These are phyloP conservation scores for Potorous gilbertii DNA, from an alignment of 2,797 vertebrate species.

Conservation along the genomic window DNA sequence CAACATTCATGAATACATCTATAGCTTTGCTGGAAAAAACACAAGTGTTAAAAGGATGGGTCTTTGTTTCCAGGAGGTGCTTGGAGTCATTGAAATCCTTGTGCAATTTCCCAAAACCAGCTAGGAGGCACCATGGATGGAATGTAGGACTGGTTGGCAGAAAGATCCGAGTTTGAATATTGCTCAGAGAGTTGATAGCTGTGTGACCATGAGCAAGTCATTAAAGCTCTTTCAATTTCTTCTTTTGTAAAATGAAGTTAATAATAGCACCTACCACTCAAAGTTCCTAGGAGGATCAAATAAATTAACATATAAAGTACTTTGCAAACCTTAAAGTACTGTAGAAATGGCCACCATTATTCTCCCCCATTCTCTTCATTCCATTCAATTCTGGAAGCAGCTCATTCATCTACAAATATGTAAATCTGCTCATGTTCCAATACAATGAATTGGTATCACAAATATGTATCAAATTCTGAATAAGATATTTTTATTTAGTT, in stretches of 20 bases:
- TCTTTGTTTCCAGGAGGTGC: neutral
- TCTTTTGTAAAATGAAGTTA: neutral
- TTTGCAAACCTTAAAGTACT: neutral
- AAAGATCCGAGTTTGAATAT: neutral
- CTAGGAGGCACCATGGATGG: neutral
- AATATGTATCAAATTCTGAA: neutral
- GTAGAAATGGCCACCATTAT: neutral
- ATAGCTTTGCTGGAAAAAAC: neutral
- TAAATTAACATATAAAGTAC: neutral
- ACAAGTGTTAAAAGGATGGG: neutral
- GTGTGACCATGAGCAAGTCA: neutral
- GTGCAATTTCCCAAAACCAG: neutral
- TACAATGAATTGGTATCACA: neutral
- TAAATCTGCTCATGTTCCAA: neutral
- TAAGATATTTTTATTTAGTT: neutral
- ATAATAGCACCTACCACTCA: neutral
- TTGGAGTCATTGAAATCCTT: neutral
- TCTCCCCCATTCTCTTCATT: neutral
- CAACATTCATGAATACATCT: neutral
- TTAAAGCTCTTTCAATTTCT: neutral
- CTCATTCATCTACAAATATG: neutral
- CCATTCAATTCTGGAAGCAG: neutral
- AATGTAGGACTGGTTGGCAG: neutral
- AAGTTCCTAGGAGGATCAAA: neutral
- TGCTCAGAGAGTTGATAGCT: neutral